Evolutionary conservation across 2,888 invertebrate genomes (phyloP).

Genomic region (Steinernema scapterisci): DNA sequence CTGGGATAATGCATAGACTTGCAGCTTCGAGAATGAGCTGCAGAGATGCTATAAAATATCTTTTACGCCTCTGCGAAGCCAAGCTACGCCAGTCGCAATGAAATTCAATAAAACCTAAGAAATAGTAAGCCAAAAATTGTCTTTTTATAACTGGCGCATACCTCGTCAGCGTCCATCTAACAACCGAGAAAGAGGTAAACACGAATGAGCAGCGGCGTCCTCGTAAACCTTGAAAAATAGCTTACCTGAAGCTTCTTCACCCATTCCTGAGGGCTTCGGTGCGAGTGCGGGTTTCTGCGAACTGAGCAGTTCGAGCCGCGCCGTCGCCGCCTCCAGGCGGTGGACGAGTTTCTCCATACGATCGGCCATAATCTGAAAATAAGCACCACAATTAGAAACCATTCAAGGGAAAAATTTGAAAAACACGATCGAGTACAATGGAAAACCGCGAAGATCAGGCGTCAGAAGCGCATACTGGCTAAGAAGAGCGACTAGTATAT

Average conservation of each 20-base stretch:
- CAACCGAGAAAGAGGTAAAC: no score
- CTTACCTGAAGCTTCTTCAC: slow-evolving; percentile 30
- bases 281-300: slow-evolving; percentile 59
- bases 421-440: slow-evolving; percentile 2
- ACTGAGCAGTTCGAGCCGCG: slow-evolving; percentile 53
- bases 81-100: no score
- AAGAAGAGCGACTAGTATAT: neutral
- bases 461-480: neutral
- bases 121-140: no score
- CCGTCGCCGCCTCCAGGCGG: slow-evolving; percentile 50
- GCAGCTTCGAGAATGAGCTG: no score
- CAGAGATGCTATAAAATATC: no score
- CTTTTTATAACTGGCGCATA: no score
- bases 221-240: slow-evolving; percentile 34
- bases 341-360: slow-evolving; percentile 46
- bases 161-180: no score
- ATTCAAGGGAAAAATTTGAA: neutral
- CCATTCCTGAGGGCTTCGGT: slow-evolving; percentile 55
- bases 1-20: no score
- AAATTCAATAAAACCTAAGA: no score
- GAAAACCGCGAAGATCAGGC: neutral
- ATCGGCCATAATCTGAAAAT: slow-evolving; percentile 22
- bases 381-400: neutral
- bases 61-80: no score
- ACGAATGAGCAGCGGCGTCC: neutral